A percentile compares a stretch with the other conserved stretches of the same genome.
These are phyloP conservation scores for Pelecanoides urinatrix DNA, from an alignment of 2,113 vertebrate genomes.

Conservation along the genomic window DNA sequence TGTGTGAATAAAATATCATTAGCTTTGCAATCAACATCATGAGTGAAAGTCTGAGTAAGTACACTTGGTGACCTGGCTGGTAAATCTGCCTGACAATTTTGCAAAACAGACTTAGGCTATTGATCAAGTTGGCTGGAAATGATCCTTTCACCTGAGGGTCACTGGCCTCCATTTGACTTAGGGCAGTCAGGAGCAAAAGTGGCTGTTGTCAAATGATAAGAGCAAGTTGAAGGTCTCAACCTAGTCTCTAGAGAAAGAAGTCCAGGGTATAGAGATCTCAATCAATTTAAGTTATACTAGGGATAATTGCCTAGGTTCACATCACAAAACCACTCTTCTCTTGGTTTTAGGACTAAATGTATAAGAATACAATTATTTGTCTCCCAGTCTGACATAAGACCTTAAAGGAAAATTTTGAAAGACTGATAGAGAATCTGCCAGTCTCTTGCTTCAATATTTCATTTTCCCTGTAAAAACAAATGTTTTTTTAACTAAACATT, in stretches of 20 bases:
- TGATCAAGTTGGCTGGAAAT: constrained; percentile 16
- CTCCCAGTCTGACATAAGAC: not conserved
- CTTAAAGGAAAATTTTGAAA: not conserved
- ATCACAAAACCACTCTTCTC: not conserved
- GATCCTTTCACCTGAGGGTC: constrained; percentile 26
- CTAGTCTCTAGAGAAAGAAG: not conserved
- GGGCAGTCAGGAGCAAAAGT: constrained; percentile 1
- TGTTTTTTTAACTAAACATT: not conserved
- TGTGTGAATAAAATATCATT: not conserved
- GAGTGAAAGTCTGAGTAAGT: not conserved
- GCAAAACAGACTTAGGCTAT: constrained; percentile 15
- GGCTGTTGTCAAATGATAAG: constrained; percentile 20
- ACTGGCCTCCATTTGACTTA: constrained; percentile 2
- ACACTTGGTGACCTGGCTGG: not conserved
- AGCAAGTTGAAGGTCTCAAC: constrained; percentile 17
- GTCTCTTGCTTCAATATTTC: not conserved
- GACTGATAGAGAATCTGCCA: not conserved
- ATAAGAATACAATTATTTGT: not conserved
- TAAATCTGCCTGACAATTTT: constrained; percentile 10
- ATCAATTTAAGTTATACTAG: constrained; percentile 11
- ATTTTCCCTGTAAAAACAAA: not conserved
- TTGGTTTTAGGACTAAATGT: not conserved
- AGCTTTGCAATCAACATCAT: not conserved
- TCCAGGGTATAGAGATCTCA: not conserved
- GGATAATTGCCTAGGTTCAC: not conserved